phyloP scores from a whole-genome alignment of 2,888 invertebrate species.

The Exocentrus adspersus region DNA sequence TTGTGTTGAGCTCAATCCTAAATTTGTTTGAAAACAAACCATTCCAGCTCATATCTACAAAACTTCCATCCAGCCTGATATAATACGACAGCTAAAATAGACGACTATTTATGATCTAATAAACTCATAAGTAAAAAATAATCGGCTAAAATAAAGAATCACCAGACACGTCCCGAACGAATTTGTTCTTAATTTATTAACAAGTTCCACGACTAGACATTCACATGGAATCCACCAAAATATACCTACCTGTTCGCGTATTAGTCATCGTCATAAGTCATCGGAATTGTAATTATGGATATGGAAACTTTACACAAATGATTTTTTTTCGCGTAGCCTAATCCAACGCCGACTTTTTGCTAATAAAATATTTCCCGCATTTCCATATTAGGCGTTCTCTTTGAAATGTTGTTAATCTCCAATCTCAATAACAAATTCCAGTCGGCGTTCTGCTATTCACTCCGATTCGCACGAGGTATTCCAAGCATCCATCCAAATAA shows the following conservation, averaged over 20 bases:
- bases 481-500: not conserved
- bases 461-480: slow-evolving; percentile 7
- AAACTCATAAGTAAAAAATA: no score
- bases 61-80: no score
- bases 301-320: slow-evolving; percentile 3
- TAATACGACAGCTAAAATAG: no score
- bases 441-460: not conserved
- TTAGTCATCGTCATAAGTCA: not conserved
- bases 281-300: not conserved
- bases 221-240: not conserved
- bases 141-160: no score
- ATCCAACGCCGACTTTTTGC: not conserved
- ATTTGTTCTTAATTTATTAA: no score
- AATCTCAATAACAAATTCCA: slow-evolving; percentile 10
- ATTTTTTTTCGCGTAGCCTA: not conserved
- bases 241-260: slow-evolving; percentile 1
- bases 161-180: no score
- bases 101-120: no score
- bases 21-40: no score
- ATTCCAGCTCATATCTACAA: no score
- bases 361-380: not conserved
- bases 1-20: no score
- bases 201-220: no score
- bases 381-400: slow-evolving; percentile 6
- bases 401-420: not conserved